phyloP scores from a whole-genome alignment of 2,888 invertebrate genomes.

The Pollenia amentaria region DNA sequence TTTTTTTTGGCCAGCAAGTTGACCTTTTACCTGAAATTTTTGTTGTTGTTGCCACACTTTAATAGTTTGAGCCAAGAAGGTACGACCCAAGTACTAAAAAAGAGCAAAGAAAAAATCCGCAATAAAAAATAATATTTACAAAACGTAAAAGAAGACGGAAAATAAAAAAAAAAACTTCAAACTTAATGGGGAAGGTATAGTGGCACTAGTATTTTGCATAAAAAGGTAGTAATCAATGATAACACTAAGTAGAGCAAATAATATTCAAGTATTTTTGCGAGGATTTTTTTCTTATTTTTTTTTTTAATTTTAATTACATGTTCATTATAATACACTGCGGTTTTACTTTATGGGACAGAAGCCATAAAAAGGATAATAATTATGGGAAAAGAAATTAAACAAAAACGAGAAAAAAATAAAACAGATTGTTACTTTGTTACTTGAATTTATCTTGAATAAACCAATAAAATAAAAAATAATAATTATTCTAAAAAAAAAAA shows the following conservation, averaged over 20 bases:
- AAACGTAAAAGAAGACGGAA: not conserved
- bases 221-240: slow-evolving; percentile 61
- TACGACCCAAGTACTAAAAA: slow-evolving; percentile 50
- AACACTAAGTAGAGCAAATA: slow-evolving; percentile 54
- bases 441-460: slow-evolving; percentile 7
- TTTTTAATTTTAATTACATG: slow-evolving; percentile 66
- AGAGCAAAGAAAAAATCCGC: not conserved
- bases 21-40: slow-evolving; percentile 49
- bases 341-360: slow-evolving; percentile 51
- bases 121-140: slow-evolving; percentile 49
- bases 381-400: slow-evolving; percentile 36
- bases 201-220: not conserved
- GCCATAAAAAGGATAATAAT: slow-evolving; percentile 28
- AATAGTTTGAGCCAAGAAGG: slow-evolving; percentile 1
- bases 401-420: slow-evolving; percentile 16
- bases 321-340: slow-evolving; percentile 60
- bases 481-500: not conserved
- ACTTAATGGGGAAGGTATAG: not conserved
- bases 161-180: not conserved
- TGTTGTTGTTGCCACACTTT: not conserved
- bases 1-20: slow-evolving; percentile 41
- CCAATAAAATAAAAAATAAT: slow-evolving; percentile 32
- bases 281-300: not conserved
- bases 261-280: slow-evolving; percentile 51
- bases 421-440: slow-evolving; percentile 58